Evolutionary conservation across 53 echinoderm and acorn worm species (phyloP).

Genomic region (Glandiceps talaboti): DNA sequence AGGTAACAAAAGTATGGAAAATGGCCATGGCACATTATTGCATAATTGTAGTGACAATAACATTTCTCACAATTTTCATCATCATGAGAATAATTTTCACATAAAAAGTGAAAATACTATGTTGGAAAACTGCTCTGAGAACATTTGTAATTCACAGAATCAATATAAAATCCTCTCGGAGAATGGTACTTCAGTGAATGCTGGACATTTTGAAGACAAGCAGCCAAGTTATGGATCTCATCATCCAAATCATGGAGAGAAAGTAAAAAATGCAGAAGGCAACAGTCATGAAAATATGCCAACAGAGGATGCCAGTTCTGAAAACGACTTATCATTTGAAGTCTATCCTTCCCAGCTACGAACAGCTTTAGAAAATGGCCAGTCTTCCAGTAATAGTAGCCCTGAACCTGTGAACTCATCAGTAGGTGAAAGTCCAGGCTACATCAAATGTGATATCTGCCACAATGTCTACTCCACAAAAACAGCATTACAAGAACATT

Average conservation of each 20-base stretch:
- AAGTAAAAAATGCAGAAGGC: neutral
- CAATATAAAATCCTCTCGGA: neutral
- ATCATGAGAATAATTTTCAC: neutral
- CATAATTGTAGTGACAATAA: neutral
- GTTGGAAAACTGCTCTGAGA: neutral
- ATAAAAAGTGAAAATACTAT: neutral
- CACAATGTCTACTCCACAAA: slow-evolving; percentile 32
- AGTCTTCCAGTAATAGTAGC: neutral
- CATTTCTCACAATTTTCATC: neutral
- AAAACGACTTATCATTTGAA: neutral
- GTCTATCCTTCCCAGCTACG: neutral
- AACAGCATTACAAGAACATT: slow-evolving; percentile 31
- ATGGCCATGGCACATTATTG: neutral
- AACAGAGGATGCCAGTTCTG: neutral
- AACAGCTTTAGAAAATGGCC: neutral
- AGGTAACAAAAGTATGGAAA: neutral
- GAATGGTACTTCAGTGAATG: neutral
- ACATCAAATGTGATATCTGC: slow-evolving; percentile 34
- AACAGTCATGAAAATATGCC: neutral
- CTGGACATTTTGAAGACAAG: neutral
- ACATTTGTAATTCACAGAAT: neutral
- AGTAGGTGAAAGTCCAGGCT: slow-evolving; percentile 8
- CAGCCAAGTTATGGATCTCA: neutral
- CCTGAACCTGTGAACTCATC: neutral
- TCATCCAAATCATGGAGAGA: neutral